phyloP scores from a whole-genome alignment of 2,797 vertebrate species.

The Loriculus beryllinus region DNA sequence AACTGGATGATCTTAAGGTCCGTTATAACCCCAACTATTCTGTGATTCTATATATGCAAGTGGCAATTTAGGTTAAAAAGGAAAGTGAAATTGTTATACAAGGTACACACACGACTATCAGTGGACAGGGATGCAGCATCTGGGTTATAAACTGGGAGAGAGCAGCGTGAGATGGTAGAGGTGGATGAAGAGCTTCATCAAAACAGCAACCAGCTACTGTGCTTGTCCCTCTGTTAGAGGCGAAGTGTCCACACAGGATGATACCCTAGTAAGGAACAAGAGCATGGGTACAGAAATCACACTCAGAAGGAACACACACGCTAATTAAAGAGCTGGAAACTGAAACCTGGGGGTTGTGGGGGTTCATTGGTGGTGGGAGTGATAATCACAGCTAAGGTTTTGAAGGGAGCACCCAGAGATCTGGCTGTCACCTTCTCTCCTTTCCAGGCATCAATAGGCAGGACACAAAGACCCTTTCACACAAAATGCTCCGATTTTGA shows the following conservation, averaged over 20 bases:
- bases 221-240: conserved; percentile 74
- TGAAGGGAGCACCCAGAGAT: background rate
- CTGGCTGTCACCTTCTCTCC: background rate
- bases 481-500: background rate
- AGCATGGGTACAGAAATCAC: background rate
- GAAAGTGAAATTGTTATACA: background rate
- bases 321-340: background rate
- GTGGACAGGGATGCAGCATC: conserved; percentile 76
- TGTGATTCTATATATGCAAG: background rate
- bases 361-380: background rate
- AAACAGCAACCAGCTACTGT: conserved; percentile 69
- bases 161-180: conserved; percentile 67
- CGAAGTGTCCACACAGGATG: conserved; percentile 50
- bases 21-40: too few relatives aligned
- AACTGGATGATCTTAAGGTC: too few relatives aligned
- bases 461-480: background rate
- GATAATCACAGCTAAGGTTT: background rate
- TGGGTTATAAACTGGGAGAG: conserved; percentile 78
- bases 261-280: conserved; percentile 31
- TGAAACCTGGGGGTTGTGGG: background rate
- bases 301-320: background rate
- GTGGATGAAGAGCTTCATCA: conserved; percentile 66
- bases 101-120: conserved; percentile 72
- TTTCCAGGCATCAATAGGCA: background rate
- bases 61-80: background rate